phyloP scores from a whole-genome alignment of 2,888 invertebrate genomes.

The Nemotelus nigrinus region DNA sequence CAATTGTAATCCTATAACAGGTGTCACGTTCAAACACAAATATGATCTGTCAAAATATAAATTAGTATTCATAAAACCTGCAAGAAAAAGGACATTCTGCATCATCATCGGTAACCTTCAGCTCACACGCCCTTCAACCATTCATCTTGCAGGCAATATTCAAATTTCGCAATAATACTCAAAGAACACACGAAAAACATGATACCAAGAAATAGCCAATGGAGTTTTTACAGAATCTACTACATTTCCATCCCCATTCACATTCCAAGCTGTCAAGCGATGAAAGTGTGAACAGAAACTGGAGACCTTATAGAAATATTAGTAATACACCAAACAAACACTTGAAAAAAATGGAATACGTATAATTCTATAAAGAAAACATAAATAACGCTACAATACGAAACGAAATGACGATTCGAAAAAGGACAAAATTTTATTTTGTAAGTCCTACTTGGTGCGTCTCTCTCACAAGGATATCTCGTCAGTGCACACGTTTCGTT shows the following conservation, averaged over 20 bases:
- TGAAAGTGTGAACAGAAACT: neutral
- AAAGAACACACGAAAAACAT: too few species aligned
- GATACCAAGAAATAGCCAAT: too few species aligned
- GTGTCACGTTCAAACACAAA: constrained; percentile 48
- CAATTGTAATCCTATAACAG: constrained; percentile 41
- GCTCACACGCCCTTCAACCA: too few species aligned
- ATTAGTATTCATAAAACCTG: constrained; percentile 47
- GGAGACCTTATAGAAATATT: constrained; percentile 34
- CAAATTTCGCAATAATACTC: too few species aligned
- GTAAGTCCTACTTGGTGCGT: too few species aligned
- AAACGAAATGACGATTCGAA: constrained; percentile 24
- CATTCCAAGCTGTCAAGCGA: too few species aligned
- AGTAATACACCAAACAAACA: neutral
- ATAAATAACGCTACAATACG: constrained; percentile 31
- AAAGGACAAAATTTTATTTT: neutral
- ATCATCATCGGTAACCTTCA: too few species aligned
- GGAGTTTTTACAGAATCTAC: too few species aligned
- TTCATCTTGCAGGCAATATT: too few species aligned
- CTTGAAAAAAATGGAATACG: neutral
- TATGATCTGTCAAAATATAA: constrained; percentile 50
- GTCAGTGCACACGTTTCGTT: too few species aligned
- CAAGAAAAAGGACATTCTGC: constrained; percentile 27
- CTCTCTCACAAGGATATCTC: too few species aligned
- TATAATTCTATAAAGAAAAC: constrained; percentile 19
- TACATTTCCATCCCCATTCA: too few species aligned